Conservation (phyloP, 1,140 invertebrate species). For the Luehdorfia chinensis region DNA sequence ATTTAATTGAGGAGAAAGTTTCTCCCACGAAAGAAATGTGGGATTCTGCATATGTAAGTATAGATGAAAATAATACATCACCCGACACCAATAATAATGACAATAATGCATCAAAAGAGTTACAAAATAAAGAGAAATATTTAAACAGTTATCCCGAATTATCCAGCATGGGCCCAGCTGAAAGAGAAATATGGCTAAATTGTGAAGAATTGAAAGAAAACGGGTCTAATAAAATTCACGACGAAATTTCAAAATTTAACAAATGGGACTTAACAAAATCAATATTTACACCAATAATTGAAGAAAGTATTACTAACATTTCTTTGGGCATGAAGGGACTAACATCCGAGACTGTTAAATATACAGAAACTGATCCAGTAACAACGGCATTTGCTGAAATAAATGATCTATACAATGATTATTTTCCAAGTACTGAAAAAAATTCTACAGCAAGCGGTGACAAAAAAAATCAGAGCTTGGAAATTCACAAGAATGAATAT, state of each 20-base stretch:
- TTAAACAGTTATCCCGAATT: slow-evolving; percentile 38
- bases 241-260: slow-evolving; percentile 34
- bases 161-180: slow-evolving; percentile 56
- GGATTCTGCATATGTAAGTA: slow-evolving; percentile 76
- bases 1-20: slow-evolving; percentile 23
- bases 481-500: slow-evolving; percentile 34
- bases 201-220: slow-evolving; percentile 40
- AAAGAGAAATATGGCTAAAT: slow-evolving; percentile 62
- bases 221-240: slow-evolving; percentile 15
- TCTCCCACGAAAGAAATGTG: slow-evolving; percentile 65
- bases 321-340: slow-evolving; percentile 42
- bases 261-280: slow-evolving; percentile 47
- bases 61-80: slow-evolving; percentile 66
- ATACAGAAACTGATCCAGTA: slow-evolving; percentile 44
- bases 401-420: slow-evolving; percentile 57
- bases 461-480: slow-evolving; percentile 31
- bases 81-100: slow-evolving; percentile 61
- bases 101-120: slow-evolving; percentile 27
- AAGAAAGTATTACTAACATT: slow-evolving; percentile 59
- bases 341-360: slow-evolving; percentile 22
- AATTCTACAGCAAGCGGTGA: slow-evolving; percentile 32
- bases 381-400: slow-evolving; percentile 68
- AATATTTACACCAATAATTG: slow-evolving; percentile 59
- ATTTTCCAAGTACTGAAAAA: slow-evolving; percentile 42
- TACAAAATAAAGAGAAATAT: slow-evolving; percentile 44